Conservation (phyloP, 2,113 vertebrate species). For the Ctenodactylus gundi region DNA sequence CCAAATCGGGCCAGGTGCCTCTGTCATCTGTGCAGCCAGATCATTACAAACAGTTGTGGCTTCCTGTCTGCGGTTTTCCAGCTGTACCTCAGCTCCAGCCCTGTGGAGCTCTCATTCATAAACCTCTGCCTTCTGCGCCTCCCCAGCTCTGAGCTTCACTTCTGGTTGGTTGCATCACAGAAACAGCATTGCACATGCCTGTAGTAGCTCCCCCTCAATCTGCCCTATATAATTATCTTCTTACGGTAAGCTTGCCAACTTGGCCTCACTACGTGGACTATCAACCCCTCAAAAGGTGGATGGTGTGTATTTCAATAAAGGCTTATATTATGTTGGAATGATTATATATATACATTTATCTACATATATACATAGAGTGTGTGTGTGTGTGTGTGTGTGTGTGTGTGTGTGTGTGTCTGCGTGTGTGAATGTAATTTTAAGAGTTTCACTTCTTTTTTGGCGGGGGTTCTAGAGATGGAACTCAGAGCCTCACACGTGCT, state of each 20-base stretch:
- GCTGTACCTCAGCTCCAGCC: too few relatives aligned
- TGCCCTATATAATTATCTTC: background rate
- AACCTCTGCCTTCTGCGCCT: background rate
- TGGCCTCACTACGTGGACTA: accelerated
- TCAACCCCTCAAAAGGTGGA: background rate
- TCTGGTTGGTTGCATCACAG: background rate
- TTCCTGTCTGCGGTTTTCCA: background rate
- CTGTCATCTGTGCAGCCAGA: background rate
- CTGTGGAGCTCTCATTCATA: background rate
- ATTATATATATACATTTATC: too few relatives aligned
- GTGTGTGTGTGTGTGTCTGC: too few relatives aligned
- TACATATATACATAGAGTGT: too few relatives aligned
- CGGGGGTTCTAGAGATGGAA: background rate
- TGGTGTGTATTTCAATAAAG: background rate
- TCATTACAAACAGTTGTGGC: accelerated
- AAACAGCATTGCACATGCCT: background rate
- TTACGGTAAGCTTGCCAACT: background rate
- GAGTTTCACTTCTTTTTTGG: too few relatives aligned
- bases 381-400: too few relatives aligned
- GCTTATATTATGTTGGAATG: background rate
- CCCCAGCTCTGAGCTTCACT: background rate
- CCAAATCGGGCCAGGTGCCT: background rate
- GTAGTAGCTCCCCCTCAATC: background rate
- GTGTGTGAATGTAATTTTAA: too few relatives aligned
- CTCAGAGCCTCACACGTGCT: too few relatives aligned